These are phyloP conservation scores for Hypsopygia costalis DNA, from an alignment of 2,888 invertebrate species.

Conservation along the genomic window DNA sequence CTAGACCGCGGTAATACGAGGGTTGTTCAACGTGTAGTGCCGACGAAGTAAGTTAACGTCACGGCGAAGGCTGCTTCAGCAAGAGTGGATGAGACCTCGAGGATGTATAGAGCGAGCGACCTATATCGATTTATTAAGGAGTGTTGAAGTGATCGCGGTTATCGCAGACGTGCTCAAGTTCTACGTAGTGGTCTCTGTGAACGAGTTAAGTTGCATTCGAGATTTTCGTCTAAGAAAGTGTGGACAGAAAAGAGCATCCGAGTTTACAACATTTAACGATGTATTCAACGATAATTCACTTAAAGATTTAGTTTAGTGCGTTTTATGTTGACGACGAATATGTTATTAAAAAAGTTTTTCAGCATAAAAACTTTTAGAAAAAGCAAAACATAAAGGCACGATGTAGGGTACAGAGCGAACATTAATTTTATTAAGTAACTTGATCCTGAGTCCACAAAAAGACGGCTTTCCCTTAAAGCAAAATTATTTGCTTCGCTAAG, in stretches of 20 bases:
- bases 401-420: too few relatives aligned
- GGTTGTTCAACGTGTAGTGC: not conserved
- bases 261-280: not conserved
- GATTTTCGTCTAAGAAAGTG: slow-evolving; percentile 11
- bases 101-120: slow-evolving; percentile 18
- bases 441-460: too few relatives aligned
- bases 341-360: too few relatives aligned
- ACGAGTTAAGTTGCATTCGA: slow-evolving; percentile 31
- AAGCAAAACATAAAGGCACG: too few relatives aligned
- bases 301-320: too few relatives aligned
- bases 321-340: too few relatives aligned
- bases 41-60: slow-evolving; percentile 22
- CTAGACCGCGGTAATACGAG: not conserved
- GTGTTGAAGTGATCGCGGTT: slow-evolving; percentile 25
- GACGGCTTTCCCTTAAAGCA: too few relatives aligned
- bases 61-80: slow-evolving; percentile 22
- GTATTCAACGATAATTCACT: not conserved
- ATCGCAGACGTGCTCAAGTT: slow-evolving; percentile 48
- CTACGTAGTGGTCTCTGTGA: slow-evolving; percentile 19
- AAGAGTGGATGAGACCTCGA: slow-evolving; percentile 26
- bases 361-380: too few relatives aligned
- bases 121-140: slow-evolving; percentile 27
- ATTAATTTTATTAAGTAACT: too few relatives aligned
- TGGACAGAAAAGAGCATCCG: not conserved
- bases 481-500: not conserved